These are phyloP conservation scores for Microtus oregoni DNA, from an alignment of 2,113 vertebrate species.

Conservation along the genomic window DNA sequence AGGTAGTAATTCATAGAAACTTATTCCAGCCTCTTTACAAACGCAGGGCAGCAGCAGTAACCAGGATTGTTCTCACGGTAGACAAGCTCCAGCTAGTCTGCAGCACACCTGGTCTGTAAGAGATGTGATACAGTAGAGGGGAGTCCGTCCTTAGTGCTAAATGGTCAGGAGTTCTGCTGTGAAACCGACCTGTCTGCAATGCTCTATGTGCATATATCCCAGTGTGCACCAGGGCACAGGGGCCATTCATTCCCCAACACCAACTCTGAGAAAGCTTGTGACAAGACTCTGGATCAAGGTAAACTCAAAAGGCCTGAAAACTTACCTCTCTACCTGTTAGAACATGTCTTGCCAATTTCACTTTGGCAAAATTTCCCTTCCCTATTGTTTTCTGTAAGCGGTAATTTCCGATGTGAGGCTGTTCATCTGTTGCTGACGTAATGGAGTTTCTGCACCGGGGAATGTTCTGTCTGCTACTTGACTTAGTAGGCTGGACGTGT, in stretches of 20 bases:
- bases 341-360: conserved; percentile 95
- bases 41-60: neutral
- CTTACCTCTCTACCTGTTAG: conserved; percentile 97
- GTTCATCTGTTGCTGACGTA: conserved; percentile 92
- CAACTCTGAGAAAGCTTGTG: neutral
- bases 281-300: neutral
- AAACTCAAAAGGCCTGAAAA: neutral
- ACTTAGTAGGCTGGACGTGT: conserved; percentile 92
- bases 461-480: conserved; percentile 95
- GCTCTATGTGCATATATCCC: neutral
- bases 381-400: conserved; percentile 97
- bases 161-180: neutral
- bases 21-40: neutral
- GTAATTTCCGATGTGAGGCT: conserved; percentile 96
- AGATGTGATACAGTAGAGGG: accelerated
- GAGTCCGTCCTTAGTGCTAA: neutral
- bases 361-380: conserved; percentile 98
- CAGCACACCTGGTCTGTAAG: neutral
- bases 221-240: neutral
- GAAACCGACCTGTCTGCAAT: neutral
- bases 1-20: neutral
- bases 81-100: neutral
- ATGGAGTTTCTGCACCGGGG: conserved; percentile 96
- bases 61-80: neutral
- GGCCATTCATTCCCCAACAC: neutral